Evolutionary conservation across 2,113 vertebrate genomes (phyloP), one percentile per base, ranked within the genome.

Genomic region (Myotis davidii): DNA sequence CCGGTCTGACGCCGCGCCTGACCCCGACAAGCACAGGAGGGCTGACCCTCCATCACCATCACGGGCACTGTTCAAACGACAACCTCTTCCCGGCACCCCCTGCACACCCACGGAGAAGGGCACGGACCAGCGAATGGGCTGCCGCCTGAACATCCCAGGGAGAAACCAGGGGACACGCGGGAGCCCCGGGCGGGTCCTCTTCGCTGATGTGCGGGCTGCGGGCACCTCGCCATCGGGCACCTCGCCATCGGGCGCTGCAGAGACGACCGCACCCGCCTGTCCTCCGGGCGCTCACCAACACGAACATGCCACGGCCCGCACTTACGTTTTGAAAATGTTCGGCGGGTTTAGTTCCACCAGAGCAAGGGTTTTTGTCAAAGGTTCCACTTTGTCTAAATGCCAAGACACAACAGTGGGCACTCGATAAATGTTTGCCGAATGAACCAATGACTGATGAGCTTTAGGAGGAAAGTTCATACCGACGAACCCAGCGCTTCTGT

Each of bases 271-370:
- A 10, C 45, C 21, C 5, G 7, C 20, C 5, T 0, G 6, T 52
- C 0, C 11, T 56, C 72, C 25, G 9, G 17, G 17, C 3, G 18
- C 25, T 8, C 4, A 32, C 34, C 23, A 27, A 21, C 17, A 14
- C 9, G 1, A 25, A 14, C 9, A 6, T 2, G 0, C 0, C 5
- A 20, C 3, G 27, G 4, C 16, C 8, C 67, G 20, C 39, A 2
- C 29, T 72, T 13, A 48, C 17, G 56, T 9, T 34, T 6, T 23
- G 29, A 29, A 74, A 29, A 45, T 9, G 64, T 48, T 34, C 25
- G 21, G 10, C 39, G 20, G 50, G 23, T 42, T 64, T 52, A n/a
- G 21, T 21, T 45, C 7, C 48, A 45, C 56, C 20, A 29, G 37
- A 52, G 39, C 9, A 83, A 50, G 50, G 23, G 21, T 18, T 69